Evolutionary conservation across 2,888 invertebrate genomes (phyloP), one percentile per base, ranked within the genome.

Genomic region (Saturnia japonica): DNA sequence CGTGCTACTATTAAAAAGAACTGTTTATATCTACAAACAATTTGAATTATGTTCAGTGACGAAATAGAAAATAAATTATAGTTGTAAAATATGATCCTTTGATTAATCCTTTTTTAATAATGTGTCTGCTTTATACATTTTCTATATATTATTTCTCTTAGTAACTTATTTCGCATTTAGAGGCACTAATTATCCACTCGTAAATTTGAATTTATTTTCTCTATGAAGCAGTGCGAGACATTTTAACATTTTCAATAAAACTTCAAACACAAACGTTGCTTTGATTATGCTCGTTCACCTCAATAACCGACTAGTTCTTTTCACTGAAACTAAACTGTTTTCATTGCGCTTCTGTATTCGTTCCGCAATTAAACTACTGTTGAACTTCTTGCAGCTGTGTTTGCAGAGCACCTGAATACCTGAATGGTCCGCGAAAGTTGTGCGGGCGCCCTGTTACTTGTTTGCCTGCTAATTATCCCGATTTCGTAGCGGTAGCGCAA

Each of bases 391-490:
- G 92, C 91, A 89, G 89, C 87, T 82, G 85, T 93, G 89, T 93
- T 93, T 93, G 91, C 88, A 81, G 88, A 91, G 91, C 89, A 93
- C 93, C 93, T 93, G 92, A 90, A 88, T 90, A 93, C 93, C 93
- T 93, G 92, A 90, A 88, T 83, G 89, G 89, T 84, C 88, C 82
- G 88, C 85, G 82, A 89, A 93, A 93, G 89, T 93, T 93, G 86
- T 85, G 82, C 91, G 84, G 84, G 85, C 84, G 78, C 84, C 81
- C 83, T 76, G 85, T 80, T 86, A 86, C 90, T 89, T 93, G 93
- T 94, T 93, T 93, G 93, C 91, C 88, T 86, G 89, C 94, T 93
- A 94, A 93, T 94, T 94, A 93, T 91, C 91, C 85, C 88, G 78
- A 81, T 80, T 82, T 81, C 80, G 82, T 82, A 83, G 85, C 86